Evolutionary conservation across 2,113 vertebrate species (phyloP).

Genomic region (Semicossyphus pulcher): DNA sequence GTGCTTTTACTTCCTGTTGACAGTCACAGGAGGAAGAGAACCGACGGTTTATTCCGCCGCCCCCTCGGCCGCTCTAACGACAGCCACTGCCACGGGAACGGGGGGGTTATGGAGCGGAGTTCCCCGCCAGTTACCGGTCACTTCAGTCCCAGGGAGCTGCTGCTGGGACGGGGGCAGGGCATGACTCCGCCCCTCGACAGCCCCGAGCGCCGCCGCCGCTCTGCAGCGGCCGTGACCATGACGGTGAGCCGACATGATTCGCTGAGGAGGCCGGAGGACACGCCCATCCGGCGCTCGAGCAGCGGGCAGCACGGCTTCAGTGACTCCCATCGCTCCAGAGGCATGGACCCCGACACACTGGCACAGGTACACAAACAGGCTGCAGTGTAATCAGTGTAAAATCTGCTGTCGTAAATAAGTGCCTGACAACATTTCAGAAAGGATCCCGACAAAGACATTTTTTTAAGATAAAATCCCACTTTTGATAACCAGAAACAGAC

Average conservation of each 20-base stretch:
- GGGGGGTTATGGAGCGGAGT: conserved; percentile 86
- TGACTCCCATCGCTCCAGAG: conserved; percentile 87
- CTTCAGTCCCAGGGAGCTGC: conserved; percentile 90
- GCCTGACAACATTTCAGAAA: no score
- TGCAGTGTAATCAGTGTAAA: no score
- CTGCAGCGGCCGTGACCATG: conserved; percentile 89
- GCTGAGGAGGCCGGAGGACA: conserved; percentile 92
- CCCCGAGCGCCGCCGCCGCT: conserved; percentile 90
- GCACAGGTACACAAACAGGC: conserved; percentile 85
- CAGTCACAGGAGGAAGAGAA: conserved; percentile 90
- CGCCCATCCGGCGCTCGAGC: conserved; percentile 92
- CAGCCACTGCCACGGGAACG: conserved; percentile 86
- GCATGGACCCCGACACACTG: conserved; percentile 91
- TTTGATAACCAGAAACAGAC: no score
- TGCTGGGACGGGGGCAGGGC: conserved; percentile 87
- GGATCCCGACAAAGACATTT: no score
- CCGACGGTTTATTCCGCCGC: conserved; percentile 87
- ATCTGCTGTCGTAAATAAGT: no score
- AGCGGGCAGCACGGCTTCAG: conserved; percentile 92
- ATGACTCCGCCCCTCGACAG: conserved; percentile 88
- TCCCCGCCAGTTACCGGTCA: conserved; percentile 90
- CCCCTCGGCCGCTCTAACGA: conserved; percentile 91
- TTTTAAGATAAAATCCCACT: no score
- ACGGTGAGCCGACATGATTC: conserved; percentile 93
- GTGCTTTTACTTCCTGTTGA: not conserved